Percentiles rank a stretch among this genome's conserved stretches.
These are phyloP conservation scores for Ommatoiulus sabulosus DNA, from an alignment of 2,888 invertebrate genomes.

Conservation along the genomic window DNA sequence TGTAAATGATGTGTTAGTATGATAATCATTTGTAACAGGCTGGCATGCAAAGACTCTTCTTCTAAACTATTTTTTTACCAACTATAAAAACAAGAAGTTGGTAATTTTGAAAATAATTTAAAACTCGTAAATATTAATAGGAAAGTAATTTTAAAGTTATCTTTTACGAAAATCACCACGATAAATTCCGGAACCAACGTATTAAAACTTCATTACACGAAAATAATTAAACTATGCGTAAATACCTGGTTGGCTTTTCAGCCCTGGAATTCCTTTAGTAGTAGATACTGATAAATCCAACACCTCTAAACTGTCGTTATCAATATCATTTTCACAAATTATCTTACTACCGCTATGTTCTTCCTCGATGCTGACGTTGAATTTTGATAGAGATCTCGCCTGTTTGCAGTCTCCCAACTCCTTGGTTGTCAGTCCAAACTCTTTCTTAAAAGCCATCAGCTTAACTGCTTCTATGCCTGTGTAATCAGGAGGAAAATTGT, in stretches of 20 bases:
- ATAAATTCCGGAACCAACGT: too few relatives aligned
- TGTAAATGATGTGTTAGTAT: too few relatives aligned
- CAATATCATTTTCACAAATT: not conserved
- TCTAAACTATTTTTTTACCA: too few relatives aligned
- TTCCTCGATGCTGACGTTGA: not conserved
- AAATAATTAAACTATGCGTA: not conserved
- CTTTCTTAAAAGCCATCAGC: not conserved
- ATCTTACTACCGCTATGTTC: not conserved
- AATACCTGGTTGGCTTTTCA: constrained; percentile 28
- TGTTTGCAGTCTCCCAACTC: constrained; percentile 15
- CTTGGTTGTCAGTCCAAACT: not conserved
- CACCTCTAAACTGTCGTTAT: constrained; percentile 55
- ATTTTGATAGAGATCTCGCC: not conserved
- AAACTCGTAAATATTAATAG: too few relatives aligned
- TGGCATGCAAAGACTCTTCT: too few relatives aligned
- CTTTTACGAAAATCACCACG: too few relatives aligned
- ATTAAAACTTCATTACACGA: too few relatives aligned
- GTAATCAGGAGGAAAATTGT: constrained; percentile 61
- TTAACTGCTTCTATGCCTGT: constrained; percentile 53
- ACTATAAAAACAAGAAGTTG: too few relatives aligned
- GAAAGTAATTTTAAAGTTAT: too few relatives aligned
- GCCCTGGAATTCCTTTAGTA: constrained; percentile 34
- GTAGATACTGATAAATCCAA: constrained; percentile 58
- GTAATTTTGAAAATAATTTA: too few relatives aligned
- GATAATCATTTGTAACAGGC: too few relatives aligned